Evolutionary conservation across 1,140 invertebrate species (phyloP).

Genomic region (Brachionus rubens): DNA sequence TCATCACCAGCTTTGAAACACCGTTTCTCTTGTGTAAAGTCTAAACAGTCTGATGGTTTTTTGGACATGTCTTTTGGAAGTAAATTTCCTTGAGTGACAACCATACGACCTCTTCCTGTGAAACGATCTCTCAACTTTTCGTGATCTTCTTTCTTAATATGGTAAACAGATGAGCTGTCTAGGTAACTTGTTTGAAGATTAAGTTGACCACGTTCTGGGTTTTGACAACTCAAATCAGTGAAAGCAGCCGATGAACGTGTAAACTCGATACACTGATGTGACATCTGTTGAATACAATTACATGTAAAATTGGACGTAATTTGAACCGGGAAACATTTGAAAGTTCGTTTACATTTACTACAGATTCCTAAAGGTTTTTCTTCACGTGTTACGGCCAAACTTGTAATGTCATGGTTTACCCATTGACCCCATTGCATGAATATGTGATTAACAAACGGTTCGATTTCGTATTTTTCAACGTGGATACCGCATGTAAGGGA

Average conservation of each 20-base stretch:
- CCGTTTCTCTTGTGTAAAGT: constrained; percentile 35
- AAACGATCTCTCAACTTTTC: constrained; percentile 5
- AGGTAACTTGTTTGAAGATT: constrained; percentile 77
- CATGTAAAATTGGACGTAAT: constrained; percentile 4
- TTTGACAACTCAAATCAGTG: background rate
- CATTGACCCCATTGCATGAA: constrained; percentile 72
- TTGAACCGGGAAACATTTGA: constrained; percentile 10
- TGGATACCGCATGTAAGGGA: background rate
- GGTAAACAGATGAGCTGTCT: constrained; percentile 77
- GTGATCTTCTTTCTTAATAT: constrained; percentile 58
- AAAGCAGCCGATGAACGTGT: constrained; percentile 5
- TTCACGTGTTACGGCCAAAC: constrained; percentile 47
- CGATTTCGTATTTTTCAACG: constrained; percentile 24
- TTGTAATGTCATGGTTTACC: constrained; percentile 51
- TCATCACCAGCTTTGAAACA: constrained; percentile 68
- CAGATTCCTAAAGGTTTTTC: background rate
- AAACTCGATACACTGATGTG: constrained; percentile 33
- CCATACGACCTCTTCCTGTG: background rate
- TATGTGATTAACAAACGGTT: constrained; percentile 29
- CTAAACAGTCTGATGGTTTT: constrained; percentile 34
- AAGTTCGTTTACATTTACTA: constrained; percentile 9
- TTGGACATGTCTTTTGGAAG: constrained; percentile 75
- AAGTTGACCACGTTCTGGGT: constrained; percentile 65
- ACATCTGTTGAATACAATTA: constrained; percentile 39
- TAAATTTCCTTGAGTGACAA: background rate